A percentile compares a stretch with the other conserved stretches of the same genome.
These are phyloP conservation scores for Tinamus guttatus DNA, from an alignment of 2,113 vertebrate species.

Conservation along the genomic window DNA sequence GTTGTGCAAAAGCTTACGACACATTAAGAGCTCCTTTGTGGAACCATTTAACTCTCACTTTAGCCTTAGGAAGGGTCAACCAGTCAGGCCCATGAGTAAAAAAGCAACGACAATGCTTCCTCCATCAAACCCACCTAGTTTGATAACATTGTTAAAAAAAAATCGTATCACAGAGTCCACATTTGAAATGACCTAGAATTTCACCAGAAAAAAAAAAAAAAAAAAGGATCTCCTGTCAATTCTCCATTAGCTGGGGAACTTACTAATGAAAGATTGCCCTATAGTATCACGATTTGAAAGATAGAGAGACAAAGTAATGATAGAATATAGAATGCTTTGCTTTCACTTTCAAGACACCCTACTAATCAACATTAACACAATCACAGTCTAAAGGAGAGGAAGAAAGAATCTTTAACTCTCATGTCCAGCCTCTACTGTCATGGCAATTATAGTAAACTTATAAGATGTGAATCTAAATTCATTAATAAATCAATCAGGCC, in stretches of 20 bases:
- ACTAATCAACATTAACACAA: neutral
- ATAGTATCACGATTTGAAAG: neutral
- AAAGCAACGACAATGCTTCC: neutral
- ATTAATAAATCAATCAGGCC: neutral
- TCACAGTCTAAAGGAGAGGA: neutral
- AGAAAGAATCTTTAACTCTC: neutral
- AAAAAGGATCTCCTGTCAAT: neutral
- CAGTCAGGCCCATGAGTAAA: neutral
- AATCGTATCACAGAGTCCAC: neutral
- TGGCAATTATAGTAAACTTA: neutral
- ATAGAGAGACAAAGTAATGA: neutral
- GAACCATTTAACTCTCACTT: neutral
- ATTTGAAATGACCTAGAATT: neutral
- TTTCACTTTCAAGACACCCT: neutral
- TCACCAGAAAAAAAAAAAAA: neutral
- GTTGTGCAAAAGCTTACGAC: neutral
- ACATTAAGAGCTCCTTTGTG: neutral
- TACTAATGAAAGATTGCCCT: neutral
- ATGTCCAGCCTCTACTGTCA: neutral
- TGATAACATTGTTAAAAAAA: neutral
- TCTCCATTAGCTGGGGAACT: neutral
- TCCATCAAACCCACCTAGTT: neutral
- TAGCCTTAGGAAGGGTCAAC: neutral
- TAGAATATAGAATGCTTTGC: neutral
- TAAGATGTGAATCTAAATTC: neutral